Evolutionary conservation across 2,888 invertebrate genomes (phyloP), one percentile per base, ranked within the genome.

Genomic region (Mimachlamys varia): DNA sequence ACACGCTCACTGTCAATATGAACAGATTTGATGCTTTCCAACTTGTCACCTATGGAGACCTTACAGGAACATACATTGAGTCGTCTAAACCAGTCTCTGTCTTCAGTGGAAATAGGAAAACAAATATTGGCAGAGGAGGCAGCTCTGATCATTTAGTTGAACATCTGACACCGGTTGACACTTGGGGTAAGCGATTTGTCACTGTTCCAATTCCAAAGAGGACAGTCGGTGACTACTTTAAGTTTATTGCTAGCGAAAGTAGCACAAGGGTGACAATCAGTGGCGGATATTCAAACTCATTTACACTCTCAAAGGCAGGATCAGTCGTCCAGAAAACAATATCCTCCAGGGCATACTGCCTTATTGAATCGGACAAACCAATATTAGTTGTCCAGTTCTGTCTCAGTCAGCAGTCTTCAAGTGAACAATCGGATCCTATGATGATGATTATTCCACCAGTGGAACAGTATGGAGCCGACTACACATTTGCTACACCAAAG

Each of bases 171-270:
- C 94, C 95, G 0, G 92, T 95, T 4, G 92, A 93, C 53, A 94
- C 95, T 5, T 96, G 96, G 96, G 95, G 96, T 33, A 94, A 92
- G 49, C 89, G 91, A 15, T 96, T 95, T 91, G 92, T 94, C 38
- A 94, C 94, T 44, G 94, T 94, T 1, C 95, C 95, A 13, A 93
- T 95, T 19, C 94, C 95, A 2, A 92, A 92, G 37, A 91, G 95
- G 88, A 92, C 93, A 12, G 91, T 92, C 5, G 95, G 95, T 0
- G 95, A 96, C 89, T 89, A 95, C 27, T 93, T 94, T 87, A 92
- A 94, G 53, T 91, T 96, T 33, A 89, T 93, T 90, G 94, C 93
- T 0, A 92, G 93, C 0, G 93, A 94, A 49, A 92, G 92, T 50
- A 88, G 62, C 7, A 95, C 94, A 1, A 38, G 53, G 22, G 92